Percentiles rank a stretch among this genome's conserved stretches.
phyloP scores from a whole-genome alignment of 2,797 vertebrate species.

The Typhlichthys eigenmanni region DNA sequence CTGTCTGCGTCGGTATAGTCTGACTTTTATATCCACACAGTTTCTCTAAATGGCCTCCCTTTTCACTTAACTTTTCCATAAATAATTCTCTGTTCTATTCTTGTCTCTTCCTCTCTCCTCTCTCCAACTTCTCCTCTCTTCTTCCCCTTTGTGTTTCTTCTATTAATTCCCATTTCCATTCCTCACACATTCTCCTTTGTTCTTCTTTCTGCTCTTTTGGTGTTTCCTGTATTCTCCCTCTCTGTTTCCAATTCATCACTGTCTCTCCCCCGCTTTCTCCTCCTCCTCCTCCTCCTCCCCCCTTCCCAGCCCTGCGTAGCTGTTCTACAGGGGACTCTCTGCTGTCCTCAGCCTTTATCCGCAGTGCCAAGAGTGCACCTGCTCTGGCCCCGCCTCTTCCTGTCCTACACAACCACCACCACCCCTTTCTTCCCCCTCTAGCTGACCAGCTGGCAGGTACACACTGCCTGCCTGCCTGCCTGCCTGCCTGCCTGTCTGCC shows the following conservation, averaged over 20 bases:
- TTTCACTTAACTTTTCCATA: background rate
- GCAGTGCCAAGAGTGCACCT: conserved; percentile 99
- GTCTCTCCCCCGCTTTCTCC: conserved; percentile 76
- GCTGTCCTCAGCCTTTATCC: conserved; percentile 99
- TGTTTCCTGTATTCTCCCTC: conserved; percentile 16
- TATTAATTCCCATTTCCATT: background rate
- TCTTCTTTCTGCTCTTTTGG: conserved; percentile 9
- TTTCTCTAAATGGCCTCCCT: background rate
- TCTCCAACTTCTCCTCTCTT: conserved; percentile 11
- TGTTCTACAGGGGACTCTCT: conserved; percentile 99
- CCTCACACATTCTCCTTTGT: conserved; percentile 13
- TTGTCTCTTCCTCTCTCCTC: conserved; percentile 12
- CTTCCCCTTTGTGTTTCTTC: conserved; percentile 9
- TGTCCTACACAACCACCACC: conserved; percentile 83
- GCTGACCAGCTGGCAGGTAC: conserved; percentile 99
- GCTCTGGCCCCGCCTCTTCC: conserved; percentile 97
- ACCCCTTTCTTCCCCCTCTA: conserved; percentile 99
- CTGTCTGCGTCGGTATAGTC: background rate
- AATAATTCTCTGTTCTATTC: conserved; percentile 1
- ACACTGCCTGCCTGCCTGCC: conserved; percentile 75
- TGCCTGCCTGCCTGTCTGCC: conserved; percentile 38
- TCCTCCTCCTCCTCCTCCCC: conserved; percentile 74
- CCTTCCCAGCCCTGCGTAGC: conserved; percentile 97
- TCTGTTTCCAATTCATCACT: conserved; percentile 60
- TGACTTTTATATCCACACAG: background rate